Evolutionary conservation across 2,888 invertebrate genomes (phyloP).

Genomic region (Homarus gammarus): DNA sequence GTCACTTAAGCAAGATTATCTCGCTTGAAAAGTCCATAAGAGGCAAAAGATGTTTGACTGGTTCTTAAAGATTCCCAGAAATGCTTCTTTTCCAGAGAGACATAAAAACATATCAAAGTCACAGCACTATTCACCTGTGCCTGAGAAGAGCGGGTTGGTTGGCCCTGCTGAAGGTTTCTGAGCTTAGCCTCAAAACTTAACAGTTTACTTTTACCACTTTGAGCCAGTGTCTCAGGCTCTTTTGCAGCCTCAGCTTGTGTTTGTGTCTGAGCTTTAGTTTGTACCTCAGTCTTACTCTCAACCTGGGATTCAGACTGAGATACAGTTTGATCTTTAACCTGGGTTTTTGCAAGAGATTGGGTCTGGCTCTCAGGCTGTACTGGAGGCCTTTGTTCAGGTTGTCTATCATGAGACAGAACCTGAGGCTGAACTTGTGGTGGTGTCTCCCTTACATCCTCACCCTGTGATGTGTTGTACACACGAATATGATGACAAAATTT

Average conservation of each 20-base stretch:
- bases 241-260: not conserved
- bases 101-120: constrained; percentile 19
- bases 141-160: constrained; percentile 20
- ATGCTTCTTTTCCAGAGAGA: not conserved
- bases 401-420: constrained; percentile 16
- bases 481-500: not conserved
- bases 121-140: constrained; percentile 60
- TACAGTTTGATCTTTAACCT: not conserved
- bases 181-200: constrained; percentile 60
- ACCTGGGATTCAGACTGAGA: constrained; percentile 8
- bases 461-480: constrained; percentile 52
- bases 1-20: constrained; percentile 21
- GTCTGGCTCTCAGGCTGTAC: constrained; percentile 23
- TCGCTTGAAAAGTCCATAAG: not conserved
- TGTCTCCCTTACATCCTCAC: constrained; percentile 41
- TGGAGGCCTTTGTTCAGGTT: constrained; percentile 13
- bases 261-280: not conserved
- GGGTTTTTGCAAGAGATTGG: not conserved
- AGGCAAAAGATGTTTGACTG: constrained; percentile 5
- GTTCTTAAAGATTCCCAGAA: constrained; percentile 24
- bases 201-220: constrained; percentile 38
- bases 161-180: constrained; percentile 44
- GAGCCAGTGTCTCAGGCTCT: constrained; percentile 2
- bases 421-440: constrained; percentile 15
- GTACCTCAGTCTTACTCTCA: not conserved